Base-by-base conservation (phyloP, 2,797 vertebrate genomes). In the Anableps anableps region DNA sequence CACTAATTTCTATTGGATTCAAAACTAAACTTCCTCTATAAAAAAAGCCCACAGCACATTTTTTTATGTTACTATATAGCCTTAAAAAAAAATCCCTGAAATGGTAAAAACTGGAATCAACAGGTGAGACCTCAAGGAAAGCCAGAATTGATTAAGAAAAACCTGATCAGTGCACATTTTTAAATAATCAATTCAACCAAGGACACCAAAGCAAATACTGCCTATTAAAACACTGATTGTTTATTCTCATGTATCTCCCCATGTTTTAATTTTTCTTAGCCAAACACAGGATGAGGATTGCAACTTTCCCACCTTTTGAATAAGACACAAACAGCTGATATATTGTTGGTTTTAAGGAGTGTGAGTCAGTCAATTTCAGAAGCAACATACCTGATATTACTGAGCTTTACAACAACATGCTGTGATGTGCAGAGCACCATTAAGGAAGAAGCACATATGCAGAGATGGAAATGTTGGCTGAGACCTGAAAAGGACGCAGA, bases 381-480 rank as follows among this genome's bases (percentile, higher is more conserved):
- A 10, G 21, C 17, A 60, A 86, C 92, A 53, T 88, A 94, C 94
- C 93, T 91, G 85, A 81, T 90, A 72, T 81, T 47, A 79, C 72
- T 64, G 79, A 58, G 86, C 77, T 79, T 95, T 86, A 96, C 90
- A 93, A 87, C 72, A 88, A 72, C 92, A 94, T 93, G 78, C 71
- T 88, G 82, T 80, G 71, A 47, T 76, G 79, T 82, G 47, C 38
- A 51, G 10, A 51, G 83, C 86, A 84, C 77, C 82, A 79, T 80
- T 83, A 72, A 88, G 81, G 58, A 80, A 70, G 68, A 72, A 77
- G 58, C 73, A 79, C 34, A 76, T 79, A 51, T 60, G 77, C 14
- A 73, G 68, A 87, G 36, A 75, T 26, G 36, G 41, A 43, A 79
- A 85, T 75, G 36, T n/a, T 74, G 62, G 13, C 36, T 43, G 58